A percentile compares a stretch with the other conserved stretches of the same genome.
phyloP scores from a whole-genome alignment of 2,113 vertebrate genomes.

The Heteronetta atricapilla region DNA sequence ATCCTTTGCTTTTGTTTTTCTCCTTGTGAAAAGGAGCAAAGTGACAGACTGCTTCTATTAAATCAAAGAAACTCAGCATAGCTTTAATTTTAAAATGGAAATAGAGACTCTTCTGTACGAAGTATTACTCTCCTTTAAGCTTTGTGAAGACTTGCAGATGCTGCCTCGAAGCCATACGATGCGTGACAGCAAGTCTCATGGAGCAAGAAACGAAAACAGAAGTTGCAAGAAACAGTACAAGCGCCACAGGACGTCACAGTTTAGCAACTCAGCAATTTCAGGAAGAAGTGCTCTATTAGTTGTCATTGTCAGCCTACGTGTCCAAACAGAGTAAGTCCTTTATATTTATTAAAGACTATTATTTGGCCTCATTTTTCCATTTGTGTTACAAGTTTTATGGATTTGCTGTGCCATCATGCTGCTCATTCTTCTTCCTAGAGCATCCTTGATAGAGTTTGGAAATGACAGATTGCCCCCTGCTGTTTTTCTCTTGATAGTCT shows the following conservation, averaged over 20 bases:
- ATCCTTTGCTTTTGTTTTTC: background rate
- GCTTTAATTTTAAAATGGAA: background rate
- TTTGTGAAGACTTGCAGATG: background rate
- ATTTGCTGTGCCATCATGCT: background rate
- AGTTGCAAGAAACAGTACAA: too few species aligned
- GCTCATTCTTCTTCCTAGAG: background rate
- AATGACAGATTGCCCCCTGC: background rate
- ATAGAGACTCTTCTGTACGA: background rate
- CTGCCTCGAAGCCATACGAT: background rate
- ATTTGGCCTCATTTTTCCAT: too few species aligned
- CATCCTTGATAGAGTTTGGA: background rate
- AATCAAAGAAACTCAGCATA: background rate
- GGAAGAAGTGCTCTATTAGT: background rate
- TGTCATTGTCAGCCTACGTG: too few species aligned
- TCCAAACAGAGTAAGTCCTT: background rate
- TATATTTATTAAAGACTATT: background rate
- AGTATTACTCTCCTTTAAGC: background rate
- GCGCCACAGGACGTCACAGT: accelerated
- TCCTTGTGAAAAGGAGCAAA: background rate
- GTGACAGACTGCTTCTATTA: background rate
- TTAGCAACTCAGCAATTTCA: too few species aligned
- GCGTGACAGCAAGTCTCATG: accelerated
- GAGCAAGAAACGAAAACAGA: background rate
- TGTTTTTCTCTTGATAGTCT: too few species aligned
- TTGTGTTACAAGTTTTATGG: background rate